Conservation (phyloP, 2,888 invertebrate species). For the Cecidostiba fungosa region DNA sequence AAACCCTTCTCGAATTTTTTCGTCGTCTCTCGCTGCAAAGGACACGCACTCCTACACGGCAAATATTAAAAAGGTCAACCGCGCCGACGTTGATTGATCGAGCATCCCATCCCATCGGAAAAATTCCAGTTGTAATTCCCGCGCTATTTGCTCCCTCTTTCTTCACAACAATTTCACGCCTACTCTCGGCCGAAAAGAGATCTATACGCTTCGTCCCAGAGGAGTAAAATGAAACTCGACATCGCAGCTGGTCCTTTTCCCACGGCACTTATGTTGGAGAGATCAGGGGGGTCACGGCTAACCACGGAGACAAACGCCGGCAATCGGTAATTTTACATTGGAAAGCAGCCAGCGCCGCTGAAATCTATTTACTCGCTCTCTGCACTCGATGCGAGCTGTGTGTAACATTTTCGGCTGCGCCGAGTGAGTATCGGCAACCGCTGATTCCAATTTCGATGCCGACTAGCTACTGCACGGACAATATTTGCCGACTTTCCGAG, state of each 20-base stretch:
- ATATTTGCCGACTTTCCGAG: conserved; percentile 41
- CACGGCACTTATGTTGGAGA: background rate
- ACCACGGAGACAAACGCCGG: background rate
- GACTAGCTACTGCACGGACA: background rate
- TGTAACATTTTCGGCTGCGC: background rate
- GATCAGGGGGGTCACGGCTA: background rate
- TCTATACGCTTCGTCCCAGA: too few species aligned
- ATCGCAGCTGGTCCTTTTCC: background rate
- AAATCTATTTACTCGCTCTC: conserved; percentile 54
- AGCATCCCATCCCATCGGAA: background rate
- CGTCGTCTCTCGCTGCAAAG: background rate
- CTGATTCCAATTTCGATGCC: conserved; percentile 47
- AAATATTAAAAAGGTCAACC: conserved; percentile 11
- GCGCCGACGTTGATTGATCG: background rate
- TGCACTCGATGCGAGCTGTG: background rate
- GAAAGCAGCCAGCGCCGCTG: conserved; percentile 43
- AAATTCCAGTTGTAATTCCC: conserved; percentile 2
- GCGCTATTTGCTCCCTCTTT: background rate
- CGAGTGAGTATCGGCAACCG: background rate
- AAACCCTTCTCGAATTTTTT: background rate
- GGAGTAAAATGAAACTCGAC: background rate
- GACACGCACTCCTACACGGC: background rate
- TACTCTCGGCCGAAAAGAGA: too few species aligned
- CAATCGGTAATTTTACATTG: conserved; percentile 47
- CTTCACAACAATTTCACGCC: background rate